These are phyloP conservation scores for Drosophila nebulosa DNA, from an alignment of 1,140 invertebrate genomes.

Conservation along the genomic window DNA sequence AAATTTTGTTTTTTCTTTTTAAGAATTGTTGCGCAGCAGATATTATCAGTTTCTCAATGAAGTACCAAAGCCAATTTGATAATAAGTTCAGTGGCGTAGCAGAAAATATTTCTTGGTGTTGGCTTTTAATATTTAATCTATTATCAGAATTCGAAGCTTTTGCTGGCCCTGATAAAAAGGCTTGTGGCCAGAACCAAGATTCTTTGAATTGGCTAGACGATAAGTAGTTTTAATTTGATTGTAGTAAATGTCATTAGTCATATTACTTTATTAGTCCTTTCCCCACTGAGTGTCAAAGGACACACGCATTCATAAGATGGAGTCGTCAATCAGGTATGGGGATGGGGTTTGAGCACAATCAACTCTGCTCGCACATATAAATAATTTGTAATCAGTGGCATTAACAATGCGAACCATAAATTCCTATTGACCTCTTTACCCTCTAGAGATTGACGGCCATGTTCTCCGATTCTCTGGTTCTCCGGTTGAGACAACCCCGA, in stretches of 20 bases:
- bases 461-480: not conserved
- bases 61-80: too few species aligned
- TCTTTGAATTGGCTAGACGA: not conserved
- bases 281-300: not conserved
- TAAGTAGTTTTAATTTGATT: not conserved
- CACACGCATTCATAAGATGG: not conserved
- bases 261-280: not conserved
- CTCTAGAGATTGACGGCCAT: constrained; percentile 24
- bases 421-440: constrained; percentile 68
- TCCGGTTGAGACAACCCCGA: not conserved
- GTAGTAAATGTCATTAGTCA: not conserved
- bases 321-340: constrained; percentile 20
- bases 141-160: too few species aligned
- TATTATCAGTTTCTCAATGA: too few species aligned
- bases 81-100: too few species aligned
- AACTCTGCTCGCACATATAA: constrained; percentile 20
- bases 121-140: too few species aligned
- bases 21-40: too few species aligned
- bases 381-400: constrained; percentile 77
- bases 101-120: too few species aligned
- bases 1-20: too few species aligned
- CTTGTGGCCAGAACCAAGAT: not conserved
- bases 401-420: constrained; percentile 70
- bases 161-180: too few species aligned
- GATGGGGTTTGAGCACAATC: not conserved